Evolutionary conservation across 2,797 vertebrate genomes (phyloP).

Genomic region (Sebastolobus alascanus): DNA sequence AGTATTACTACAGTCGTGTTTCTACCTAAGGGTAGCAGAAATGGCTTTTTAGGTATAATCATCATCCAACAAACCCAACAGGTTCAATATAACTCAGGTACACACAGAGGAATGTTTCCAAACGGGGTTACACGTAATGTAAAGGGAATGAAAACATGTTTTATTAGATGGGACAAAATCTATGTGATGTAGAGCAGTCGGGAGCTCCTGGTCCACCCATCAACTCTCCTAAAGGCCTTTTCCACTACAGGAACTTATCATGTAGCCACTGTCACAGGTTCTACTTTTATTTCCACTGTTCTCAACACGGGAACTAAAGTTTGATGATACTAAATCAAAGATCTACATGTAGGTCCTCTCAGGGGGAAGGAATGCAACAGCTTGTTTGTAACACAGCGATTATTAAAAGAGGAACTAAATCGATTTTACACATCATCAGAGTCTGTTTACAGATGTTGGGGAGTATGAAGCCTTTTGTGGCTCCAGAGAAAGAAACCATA

Average conservation of each 20-base stretch:
- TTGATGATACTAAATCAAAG: too few species aligned
- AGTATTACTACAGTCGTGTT: conserved; percentile 71
- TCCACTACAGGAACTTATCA: conserved; percentile 11
- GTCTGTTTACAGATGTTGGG: too few species aligned
- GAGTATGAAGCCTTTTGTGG: too few species aligned
- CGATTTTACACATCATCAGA: too few species aligned
- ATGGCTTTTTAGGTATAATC: conserved; percentile 74
- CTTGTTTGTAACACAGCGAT: too few species aligned
- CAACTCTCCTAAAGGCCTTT: background rate
- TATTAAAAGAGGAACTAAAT: too few species aligned
- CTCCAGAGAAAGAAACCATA: too few species aligned
- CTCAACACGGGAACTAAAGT: background rate
- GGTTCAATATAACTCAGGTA: conserved; percentile 24
- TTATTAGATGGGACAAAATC: conserved; percentile 8
- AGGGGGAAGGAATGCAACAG: too few species aligned
- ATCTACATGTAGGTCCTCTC: too few species aligned
- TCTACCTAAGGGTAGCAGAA: conserved; percentile 65
- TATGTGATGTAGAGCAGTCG: background rate
- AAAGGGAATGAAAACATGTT: conserved; percentile 16
- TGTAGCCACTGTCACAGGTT: background rate
- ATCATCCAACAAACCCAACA: conserved; percentile 15
- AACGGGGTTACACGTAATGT: background rate
- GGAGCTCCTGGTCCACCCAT: background rate
- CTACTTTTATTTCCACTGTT: conserved; percentile 1
- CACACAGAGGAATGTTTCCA: conserved; percentile 66